Percentiles rank a stretch among this genome's conserved stretches.
Evolutionary conservation across 2,113 vertebrate species (phyloP).

Genomic region (Oncorhynchus keta): DNA sequence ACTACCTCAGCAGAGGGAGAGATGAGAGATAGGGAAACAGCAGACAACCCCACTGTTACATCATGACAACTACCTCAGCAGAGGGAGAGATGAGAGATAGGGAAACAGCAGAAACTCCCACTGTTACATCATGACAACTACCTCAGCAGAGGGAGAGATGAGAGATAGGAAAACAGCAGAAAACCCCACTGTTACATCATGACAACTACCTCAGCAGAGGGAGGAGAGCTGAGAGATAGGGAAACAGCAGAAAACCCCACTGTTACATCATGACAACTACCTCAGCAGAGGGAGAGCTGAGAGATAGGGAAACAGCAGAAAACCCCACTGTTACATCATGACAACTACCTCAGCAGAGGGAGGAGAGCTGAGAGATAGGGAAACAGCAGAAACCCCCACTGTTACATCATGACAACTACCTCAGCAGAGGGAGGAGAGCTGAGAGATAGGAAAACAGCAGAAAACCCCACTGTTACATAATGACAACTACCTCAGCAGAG

Average conservation of each 20-base stretch:
- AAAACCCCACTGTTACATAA: slow-evolving; percentile 27
- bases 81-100: neutral
- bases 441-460: neutral
- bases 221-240: neutral
- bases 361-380: neutral
- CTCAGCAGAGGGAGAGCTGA: slow-evolving; percentile 9
- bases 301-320: neutral
- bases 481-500: slow-evolving; percentile 17
- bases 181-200: slow-evolving; percentile 27
- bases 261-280: slow-evolving; percentile 25
- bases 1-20: neutral
- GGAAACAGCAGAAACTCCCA: neutral
- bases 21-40: neutral
- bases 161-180: no score
- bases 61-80: slow-evolving; percentile 28
- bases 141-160: slow-evolving; percentile 12
- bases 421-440: slow-evolving; percentile 9
- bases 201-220: slow-evolving; percentile 16
- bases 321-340: slow-evolving; percentile 24
- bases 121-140: slow-evolving; percentile 24
- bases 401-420: slow-evolving; percentile 26
- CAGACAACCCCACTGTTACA: slow-evolving; percentile 14
- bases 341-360: slow-evolving; percentile 17
- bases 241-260: neutral
- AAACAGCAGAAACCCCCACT: neutral